phyloP scores from a whole-genome alignment of 2,113 vertebrate species.

The Neotoma lepida region DNA sequence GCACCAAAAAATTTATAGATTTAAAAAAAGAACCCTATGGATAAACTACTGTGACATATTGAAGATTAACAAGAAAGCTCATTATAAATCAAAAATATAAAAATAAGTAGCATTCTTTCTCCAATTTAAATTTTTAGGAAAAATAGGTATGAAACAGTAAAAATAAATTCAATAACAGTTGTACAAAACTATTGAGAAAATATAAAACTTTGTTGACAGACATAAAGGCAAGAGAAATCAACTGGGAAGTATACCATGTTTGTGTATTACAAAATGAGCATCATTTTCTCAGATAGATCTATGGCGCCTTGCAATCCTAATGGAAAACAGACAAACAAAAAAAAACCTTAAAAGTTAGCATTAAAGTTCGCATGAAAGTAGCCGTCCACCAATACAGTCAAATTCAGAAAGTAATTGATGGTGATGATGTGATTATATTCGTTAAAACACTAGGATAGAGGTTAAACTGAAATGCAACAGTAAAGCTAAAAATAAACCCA shows the following conservation, averaged over 20 bases:
- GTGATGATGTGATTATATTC: not conserved
- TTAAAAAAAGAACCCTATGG: not conserved
- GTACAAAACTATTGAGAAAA: not conserved
- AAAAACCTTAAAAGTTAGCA: not conserved
- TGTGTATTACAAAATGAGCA: not conserved
- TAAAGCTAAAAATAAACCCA: not conserved
- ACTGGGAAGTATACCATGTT: not conserved
- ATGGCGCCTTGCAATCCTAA: not conserved
- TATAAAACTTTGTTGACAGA: not conserved
- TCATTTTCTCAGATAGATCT: not conserved
- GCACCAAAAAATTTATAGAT: not conserved
- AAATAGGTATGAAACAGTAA: not conserved
- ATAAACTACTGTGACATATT: not conserved
- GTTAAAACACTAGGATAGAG: not conserved
- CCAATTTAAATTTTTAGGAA: not conserved
- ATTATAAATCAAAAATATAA: not conserved
- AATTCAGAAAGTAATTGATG: not conserved
- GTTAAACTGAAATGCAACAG: not conserved
- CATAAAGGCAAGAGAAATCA: not conserved
- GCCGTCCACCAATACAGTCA: not conserved
- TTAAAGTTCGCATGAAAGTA: conserved; percentile 8
- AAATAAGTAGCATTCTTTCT: not conserved
- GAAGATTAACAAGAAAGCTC: not conserved
- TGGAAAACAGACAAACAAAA: not conserved
- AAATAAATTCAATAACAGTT: not conserved